Evolutionary conservation across 1,140 invertebrate species (phyloP), one percentile per base, ranked within the genome.

Genomic region (Semibalanus balanoides): DNA sequence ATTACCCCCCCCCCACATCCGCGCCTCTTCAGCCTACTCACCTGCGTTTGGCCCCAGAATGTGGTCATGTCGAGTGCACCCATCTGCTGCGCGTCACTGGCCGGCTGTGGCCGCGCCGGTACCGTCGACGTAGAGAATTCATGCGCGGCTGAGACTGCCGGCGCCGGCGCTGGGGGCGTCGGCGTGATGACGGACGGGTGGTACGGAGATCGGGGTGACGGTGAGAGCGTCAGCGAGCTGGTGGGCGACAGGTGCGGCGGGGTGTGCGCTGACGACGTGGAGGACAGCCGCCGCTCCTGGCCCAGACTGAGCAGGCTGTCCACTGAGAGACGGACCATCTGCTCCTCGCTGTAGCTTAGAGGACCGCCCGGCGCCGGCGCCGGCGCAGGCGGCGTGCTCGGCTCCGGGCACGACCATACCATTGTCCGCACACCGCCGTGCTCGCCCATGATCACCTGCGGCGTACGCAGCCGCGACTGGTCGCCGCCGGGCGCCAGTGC

Each of bases 351-450:
- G 30, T 43, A 30, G 30, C 5, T 5, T 5, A 70, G 69, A 7
- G 69, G 74, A 3, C 9, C 29, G 1, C 11, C 5, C 27, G 75
- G 74, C 72, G 69, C 28, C 28, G 70, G 31, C 30, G 43, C n/a
- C 71, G 31, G 70, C 30, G 74, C 28, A 14, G 35, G 69, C 9
- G 74, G 73, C 25, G 78, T 73, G 43, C 77, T 73, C 19, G 77
- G 74, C 29, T 75, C 74, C 3, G 73, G 72, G 31, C 74, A 71
- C 22, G 91, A 91, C 93, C 93, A 96, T 77, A 95, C 91, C 93
- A 95, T 95, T 64, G 93, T 95, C 74, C 93, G 86, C 0, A 95
- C 93, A 25, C 93, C 93, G 51, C 93, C 93, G 7, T 92, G 92
- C 83, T 95, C 93, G 31, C 93, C 92, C 92, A 94, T 80, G 30